These are phyloP conservation scores for Andricus curvator DNA, from an alignment of 2,888 invertebrate species.

Conservation along the genomic window DNA sequence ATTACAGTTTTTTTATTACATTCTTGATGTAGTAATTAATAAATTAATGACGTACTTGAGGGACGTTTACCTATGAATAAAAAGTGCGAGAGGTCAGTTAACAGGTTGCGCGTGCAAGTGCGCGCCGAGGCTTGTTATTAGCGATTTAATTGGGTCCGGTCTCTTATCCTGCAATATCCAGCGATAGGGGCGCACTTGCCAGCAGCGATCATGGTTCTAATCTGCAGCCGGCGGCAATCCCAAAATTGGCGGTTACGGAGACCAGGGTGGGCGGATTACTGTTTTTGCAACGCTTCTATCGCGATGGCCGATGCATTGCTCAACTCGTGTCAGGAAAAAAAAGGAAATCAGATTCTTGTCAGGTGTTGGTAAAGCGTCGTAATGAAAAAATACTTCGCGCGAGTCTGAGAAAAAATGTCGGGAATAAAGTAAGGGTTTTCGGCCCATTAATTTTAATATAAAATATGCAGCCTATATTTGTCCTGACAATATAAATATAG, in stretches of 20 bases:
- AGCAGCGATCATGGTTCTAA: conserved; percentile 69
- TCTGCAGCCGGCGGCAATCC: conserved; percentile 73
- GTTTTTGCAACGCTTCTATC: conserved; percentile 46
- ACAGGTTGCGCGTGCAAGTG: conserved; percentile 55
- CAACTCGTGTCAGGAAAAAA: conserved; percentile 40
- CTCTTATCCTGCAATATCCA: conserved; percentile 74
- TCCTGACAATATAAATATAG: too few relatives aligned
- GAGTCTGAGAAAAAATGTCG: conserved; percentile 6
- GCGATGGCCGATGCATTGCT: conserved; percentile 39
- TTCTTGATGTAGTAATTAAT: background rate
- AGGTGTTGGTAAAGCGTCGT: conserved; percentile 25
- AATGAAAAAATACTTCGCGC: background rate
- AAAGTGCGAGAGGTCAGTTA: conserved; percentile 50
- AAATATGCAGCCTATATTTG: too few relatives aligned
- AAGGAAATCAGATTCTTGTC: conserved; percentile 30
- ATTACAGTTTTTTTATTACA: background rate
- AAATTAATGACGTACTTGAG: conserved; percentile 7
- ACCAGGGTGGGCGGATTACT: conserved; percentile 52
- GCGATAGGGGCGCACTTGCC: conserved; percentile 65
- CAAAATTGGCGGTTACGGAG: conserved; percentile 69
- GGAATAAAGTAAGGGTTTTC: background rate
- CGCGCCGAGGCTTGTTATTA: conserved; percentile 70
- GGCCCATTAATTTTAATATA: too few relatives aligned
- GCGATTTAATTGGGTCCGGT: conserved; percentile 75
- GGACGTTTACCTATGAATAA: conserved; percentile 34